Evolutionary conservation across 23 tunicate species (phyloP), one percentile per base, ranked within the genome.

Genomic region (Phallusia fumigata): DNA sequence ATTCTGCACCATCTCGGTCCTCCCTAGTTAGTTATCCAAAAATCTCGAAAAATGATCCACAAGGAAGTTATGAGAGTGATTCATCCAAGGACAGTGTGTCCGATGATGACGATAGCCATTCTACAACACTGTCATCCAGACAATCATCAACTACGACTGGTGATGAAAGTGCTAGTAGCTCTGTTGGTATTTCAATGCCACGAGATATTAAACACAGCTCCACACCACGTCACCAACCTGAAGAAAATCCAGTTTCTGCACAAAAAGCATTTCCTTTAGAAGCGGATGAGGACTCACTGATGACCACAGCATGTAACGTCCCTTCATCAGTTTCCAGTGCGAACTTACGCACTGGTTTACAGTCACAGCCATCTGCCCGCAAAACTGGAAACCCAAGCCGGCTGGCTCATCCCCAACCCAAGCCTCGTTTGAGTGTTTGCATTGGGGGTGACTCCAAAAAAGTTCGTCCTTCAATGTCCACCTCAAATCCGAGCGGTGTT

Each of bases 71-170:
- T 19, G 77, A 21, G 30, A 74, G 36, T 74, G 77, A 32, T 30
- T 74, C 77, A 6, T 30, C 35, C 3, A 34, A 79, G 64, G 81
- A 77, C 12, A 52, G 83, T 47, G 83, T 40, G 73, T 32, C 30
- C 35, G 73, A 52, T 19, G 69, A 58, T 6, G 26, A 24, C 28
- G 58, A 51, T 18, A 58, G 91, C 86, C 80, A 87, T 52, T 82
- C 80, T 30, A 78, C 85, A 2, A 81, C 97, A 19, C 82, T 84
- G 31, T 92, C 97, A 26, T 82, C 91, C 10, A 73, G 97, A 18
- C 87, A 87, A 40, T 92, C 97, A 6, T 87, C 97, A 30, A 92
- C 91, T 19, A 90, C 89, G 36, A 92, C 91, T 36, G 76, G 64
- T 65, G 69, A 58, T 3, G 69, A 58, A 0, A 52, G 65, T 36